Base-by-base conservation (phyloP, 2,888 invertebrate genomes). In the Polia nebulosa region DNA sequence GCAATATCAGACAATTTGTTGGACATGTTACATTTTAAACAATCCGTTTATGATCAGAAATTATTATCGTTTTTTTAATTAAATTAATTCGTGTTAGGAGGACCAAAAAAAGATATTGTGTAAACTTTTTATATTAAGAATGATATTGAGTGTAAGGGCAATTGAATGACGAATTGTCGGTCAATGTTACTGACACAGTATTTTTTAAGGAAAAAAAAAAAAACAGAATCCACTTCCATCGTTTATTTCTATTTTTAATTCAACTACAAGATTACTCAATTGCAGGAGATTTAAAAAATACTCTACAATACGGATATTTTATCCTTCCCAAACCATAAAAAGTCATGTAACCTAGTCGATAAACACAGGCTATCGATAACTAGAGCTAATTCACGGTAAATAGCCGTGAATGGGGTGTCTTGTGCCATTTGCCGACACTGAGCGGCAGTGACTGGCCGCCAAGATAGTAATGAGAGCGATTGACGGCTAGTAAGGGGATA, bases 401-500 rank as follows among this genome's bases (percentile, higher is more conserved):
- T 85, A 92, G 90, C 88, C 90, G 90, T 90, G 91, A 93, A 93
- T 91, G 89, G 89, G 87, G 89, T 87, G 80, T 81, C 84, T 90
- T 89, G 88, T 89, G 92, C 90, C 93, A 94, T 92, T 93, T 93
- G 87, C 89, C 80, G 87, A 89, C 87, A 87, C 83, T 75, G 86
- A 78, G 77, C 53, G 47, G 80, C 81, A 78, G 66, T 66, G 78
- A 79, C 70, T 41, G 34, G 62, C 68, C 44, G 58, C 70, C 68
- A 61, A 58, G 65, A 64, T 82, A 78, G 85, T 89, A 90, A 91
- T 90, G 83, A 87, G 84, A 80, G 83, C 80, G 85, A 89, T 89
- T 89, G 88, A 88, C 83, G 77, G 44, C 59, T 89, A 90, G 91
- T 82, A 90, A 79, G 82, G 90, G 71, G 74, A 56, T 36, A 56